Evolutionary conservation across 2,888 invertebrate genomes (phyloP).

Genomic region (Drosophila longiperda): DNA sequence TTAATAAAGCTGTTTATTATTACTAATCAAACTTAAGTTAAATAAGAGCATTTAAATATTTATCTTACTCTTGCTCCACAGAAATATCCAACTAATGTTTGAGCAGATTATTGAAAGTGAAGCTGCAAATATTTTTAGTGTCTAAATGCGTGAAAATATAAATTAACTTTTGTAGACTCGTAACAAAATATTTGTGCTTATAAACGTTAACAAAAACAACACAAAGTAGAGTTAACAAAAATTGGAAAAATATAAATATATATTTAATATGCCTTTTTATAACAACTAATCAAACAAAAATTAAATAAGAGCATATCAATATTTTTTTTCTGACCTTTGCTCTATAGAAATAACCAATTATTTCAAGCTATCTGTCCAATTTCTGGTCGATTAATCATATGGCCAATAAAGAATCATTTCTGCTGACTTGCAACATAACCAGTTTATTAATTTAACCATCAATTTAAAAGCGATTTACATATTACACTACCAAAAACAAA

Average conservation of each 20-base stretch:
- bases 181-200: not conserved
- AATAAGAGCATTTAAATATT: too few relatives aligned
- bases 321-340: not conserved
- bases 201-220: not conserved
- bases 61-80: too few relatives aligned
- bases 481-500: not conserved
- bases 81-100: too few relatives aligned
- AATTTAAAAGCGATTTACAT: slow-evolving; percentile 40
- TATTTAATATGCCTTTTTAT: not conserved
- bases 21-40: too few relatives aligned
- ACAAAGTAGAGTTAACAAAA: not conserved
- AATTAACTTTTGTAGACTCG: not conserved
- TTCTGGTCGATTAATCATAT: slow-evolving; percentile 8
- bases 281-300: not conserved
- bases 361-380: not conserved
- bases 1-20: too few relatives aligned
- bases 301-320: not conserved
- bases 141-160: not conserved
- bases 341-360: not conserved
- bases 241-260: not conserved
- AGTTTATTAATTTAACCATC: slow-evolving; percentile 60
- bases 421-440: slow-evolving; percentile 36
- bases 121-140: not conserved
- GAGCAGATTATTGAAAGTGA: too few relatives aligned
- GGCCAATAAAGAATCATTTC: slow-evolving; percentile 16